A percentile compares a stretch with the other conserved stretches of the same genome.
These are phyloP conservation scores for Drosophila kambysellisi DNA, from an alignment of 2,888 invertebrate genomes.

Conservation along the genomic window DNA sequence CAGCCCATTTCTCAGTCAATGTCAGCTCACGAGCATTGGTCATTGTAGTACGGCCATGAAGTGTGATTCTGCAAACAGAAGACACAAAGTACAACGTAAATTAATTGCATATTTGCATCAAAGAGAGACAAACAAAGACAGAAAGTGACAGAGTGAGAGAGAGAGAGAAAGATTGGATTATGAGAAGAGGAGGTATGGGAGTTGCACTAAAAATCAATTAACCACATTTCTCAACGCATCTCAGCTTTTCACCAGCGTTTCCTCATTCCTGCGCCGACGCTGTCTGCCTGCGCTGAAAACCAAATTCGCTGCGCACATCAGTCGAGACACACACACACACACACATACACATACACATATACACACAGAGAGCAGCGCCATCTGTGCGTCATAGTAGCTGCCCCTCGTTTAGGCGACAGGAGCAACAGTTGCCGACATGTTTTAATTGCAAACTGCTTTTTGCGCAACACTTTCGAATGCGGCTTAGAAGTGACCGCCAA, in stretches of 20 bases:
- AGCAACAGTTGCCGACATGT: conserved; percentile 61
- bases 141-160: neutral
- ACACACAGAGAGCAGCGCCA: conserved; percentile 60
- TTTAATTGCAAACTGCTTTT: conserved; percentile 81
- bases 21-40: conserved; percentile 84
- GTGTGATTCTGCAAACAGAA: conserved; percentile 75
- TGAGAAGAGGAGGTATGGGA: neutral
- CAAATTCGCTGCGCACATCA: conserved; percentile 75
- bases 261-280: conserved; percentile 74
- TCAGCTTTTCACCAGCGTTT: conserved; percentile 77
- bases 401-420: conserved; percentile 47
- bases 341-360: neutral
- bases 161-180: neutral
- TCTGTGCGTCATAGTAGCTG: conserved; percentile 70
- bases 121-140: neutral
- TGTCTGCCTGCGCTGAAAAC: conserved; percentile 57
- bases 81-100: conserved; percentile 9
- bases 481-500: conserved; percentile 79
- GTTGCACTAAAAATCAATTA: conserved; percentile 68
- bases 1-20: conserved; percentile 83
- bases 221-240: conserved; percentile 79
- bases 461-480: conserved; percentile 78
- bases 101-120: conserved; percentile 32
- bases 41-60: conserved; percentile 84
- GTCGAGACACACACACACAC: neutral